Evolutionary conservation across 2,888 invertebrate species (phyloP).

Genomic region (Folsomia candida): DNA sequence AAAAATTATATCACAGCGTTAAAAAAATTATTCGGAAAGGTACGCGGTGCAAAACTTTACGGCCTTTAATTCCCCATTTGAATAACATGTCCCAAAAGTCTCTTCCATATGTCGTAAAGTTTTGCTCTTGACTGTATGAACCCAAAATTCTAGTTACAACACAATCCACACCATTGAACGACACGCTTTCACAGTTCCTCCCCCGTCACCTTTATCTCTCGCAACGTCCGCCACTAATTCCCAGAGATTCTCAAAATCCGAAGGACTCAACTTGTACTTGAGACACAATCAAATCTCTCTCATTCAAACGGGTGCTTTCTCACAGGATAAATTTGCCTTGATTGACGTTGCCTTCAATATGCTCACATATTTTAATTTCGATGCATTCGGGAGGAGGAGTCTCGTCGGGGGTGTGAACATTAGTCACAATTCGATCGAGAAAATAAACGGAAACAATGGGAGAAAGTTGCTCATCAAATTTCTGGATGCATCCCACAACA

Average conservation of each 20-base stretch:
- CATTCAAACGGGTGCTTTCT: slow-evolving; percentile 72
- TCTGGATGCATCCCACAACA: slow-evolving; percentile 70
- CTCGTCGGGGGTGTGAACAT: slow-evolving; percentile 76
- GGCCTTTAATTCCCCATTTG: too few species aligned
- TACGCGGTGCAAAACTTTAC: too few species aligned
- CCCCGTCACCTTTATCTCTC: slow-evolving; percentile 66
- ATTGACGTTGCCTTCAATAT: slow-evolving; percentile 48
- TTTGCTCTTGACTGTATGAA: too few species aligned
- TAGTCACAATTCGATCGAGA: slow-evolving; percentile 71
- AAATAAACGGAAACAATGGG: slow-evolving; percentile 62
- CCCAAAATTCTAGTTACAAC: too few species aligned
- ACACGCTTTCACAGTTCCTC: slow-evolving; percentile 71
- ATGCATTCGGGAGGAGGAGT: slow-evolving; percentile 69
- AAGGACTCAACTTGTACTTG: slow-evolving; percentile 62
- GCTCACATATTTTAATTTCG: slow-evolving; percentile 71
- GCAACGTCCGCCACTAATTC: slow-evolving; percentile 67
- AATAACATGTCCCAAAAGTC: too few species aligned
- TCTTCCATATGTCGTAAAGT: too few species aligned
- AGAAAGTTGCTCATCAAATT: slow-evolving; percentile 67
- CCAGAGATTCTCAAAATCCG: slow-evolving; percentile 61
- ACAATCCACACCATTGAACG: slow-evolving; percentile 67
- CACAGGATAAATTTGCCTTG: slow-evolving; percentile 55
- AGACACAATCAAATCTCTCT: slow-evolving; percentile 71
- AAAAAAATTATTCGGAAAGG: too few species aligned
- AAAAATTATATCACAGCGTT: too few species aligned